phyloP scores from a whole-genome alignment of 2,888 invertebrate species.

The Artemia sinica region DNA sequence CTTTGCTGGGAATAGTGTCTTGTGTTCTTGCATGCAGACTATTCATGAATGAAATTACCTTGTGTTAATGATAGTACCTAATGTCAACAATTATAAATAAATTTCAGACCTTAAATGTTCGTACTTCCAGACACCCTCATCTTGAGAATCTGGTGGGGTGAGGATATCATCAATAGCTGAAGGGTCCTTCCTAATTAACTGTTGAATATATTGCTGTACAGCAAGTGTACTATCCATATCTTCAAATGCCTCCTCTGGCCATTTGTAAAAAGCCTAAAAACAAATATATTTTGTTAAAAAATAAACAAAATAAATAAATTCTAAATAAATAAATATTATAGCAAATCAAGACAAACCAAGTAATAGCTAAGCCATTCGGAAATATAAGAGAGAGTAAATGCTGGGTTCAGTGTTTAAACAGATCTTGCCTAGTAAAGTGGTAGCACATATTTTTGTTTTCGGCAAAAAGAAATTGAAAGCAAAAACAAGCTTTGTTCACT shows the following conservation, averaged over 20 bases:
- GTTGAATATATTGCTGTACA: conserved; percentile 97
- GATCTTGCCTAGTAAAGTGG: no score
- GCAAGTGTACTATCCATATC: conserved; percentile 98
- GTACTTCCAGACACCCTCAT: conserved; percentile 99
- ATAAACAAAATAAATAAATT: neutral
- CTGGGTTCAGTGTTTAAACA: no score
- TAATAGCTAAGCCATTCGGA: neutral
- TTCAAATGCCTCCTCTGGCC: conserved; percentile 96
- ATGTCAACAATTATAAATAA: no score
- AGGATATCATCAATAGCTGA: conserved; percentile 83
- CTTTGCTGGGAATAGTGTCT: no score
- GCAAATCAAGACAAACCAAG: neutral
- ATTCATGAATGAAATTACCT: no score
- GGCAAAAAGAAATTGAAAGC: no score
- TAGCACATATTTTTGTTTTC: no score
- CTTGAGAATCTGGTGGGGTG: conserved; percentile 89
- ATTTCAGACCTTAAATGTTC: conserved; percentile 67
- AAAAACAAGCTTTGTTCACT: no score
- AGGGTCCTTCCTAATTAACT: conserved; percentile 80
- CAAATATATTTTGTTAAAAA: conserved; percentile 23
- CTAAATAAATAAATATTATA: neutral
- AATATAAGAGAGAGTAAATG: conserved; percentile 17
- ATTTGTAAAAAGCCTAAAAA: conserved; percentile 75
- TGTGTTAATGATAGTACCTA: no score
- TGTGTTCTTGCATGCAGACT: no score